Percentiles rank a stretch among this genome's conserved stretches.
phyloP scores from a whole-genome alignment of 2,888 invertebrate species.

The Ectropis crepuscularia region DNA sequence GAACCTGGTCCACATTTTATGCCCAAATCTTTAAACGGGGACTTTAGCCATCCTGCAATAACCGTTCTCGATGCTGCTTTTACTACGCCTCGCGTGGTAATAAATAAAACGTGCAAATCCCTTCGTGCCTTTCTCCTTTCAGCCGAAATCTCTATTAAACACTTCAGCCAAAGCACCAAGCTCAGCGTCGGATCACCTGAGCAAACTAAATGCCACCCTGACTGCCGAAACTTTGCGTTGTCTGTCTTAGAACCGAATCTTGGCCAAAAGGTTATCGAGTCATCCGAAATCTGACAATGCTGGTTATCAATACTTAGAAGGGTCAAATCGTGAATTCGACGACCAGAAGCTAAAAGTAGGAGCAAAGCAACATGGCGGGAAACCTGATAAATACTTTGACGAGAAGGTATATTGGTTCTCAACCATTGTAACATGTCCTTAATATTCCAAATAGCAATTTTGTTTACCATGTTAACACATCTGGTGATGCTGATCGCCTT shows the following conservation, averaged over 20 bases:
- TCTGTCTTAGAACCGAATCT: slow-evolving; percentile 16
- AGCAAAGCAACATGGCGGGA: slow-evolving; percentile 11
- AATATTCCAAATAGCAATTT: slow-evolving; percentile 3
- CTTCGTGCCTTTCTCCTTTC: neutral
- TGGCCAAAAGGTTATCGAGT: slow-evolving; percentile 13
- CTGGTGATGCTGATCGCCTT: no score
- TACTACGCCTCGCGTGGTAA: slow-evolving; percentile 5
- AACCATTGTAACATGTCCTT: neutral
- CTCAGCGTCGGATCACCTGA: neutral
- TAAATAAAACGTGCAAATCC: slow-evolving; percentile 1
- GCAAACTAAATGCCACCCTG: slow-evolving; percentile 9
- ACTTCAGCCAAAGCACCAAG: slow-evolving; percentile 1
- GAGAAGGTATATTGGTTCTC: neutral
- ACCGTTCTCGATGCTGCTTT: neutral
- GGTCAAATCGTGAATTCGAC: slow-evolving; percentile 16
- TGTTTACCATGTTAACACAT: no score
- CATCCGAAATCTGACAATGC: neutral
- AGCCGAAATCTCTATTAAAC: neutral
- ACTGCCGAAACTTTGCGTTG: slow-evolving; percentile 7
- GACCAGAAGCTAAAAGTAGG: slow-evolving; percentile 7
- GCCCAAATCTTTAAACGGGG: neutral
- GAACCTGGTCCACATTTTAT: neutral
- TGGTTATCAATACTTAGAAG: slow-evolving; percentile 1
- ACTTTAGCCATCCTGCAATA: slow-evolving; percentile 4
- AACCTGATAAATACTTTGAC: slow-evolving; percentile 7